Evolutionary conservation across 1,140 invertebrate species (phyloP).

Genomic region (Diorhabda elongata): DNA sequence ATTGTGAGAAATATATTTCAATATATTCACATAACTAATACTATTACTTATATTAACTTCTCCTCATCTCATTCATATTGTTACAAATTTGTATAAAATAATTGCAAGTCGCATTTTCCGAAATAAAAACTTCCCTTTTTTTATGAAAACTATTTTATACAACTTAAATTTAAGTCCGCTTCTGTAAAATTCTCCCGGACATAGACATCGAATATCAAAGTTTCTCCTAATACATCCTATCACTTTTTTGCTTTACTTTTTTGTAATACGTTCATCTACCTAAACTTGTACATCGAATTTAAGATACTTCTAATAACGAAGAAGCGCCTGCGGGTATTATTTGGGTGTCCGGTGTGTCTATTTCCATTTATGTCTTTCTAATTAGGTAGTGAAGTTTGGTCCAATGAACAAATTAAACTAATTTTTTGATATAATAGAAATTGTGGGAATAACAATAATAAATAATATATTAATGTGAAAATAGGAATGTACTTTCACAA

Average conservation of each 20-base stretch:
- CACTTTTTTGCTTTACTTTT: background rate
- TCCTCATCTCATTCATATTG: no score
- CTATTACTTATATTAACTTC: no score
- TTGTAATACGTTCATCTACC: background rate
- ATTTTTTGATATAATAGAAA: background rate
- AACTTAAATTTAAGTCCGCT: background rate
- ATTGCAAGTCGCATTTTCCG: no score
- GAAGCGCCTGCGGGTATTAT: background rate
- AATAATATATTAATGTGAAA: no score
- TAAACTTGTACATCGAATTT: background rate
- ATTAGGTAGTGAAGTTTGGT: background rate
- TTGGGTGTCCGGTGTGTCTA: no score
- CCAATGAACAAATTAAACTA: background rate
- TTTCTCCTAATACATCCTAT: background rate
- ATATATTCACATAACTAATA: no score
- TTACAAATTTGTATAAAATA: no score
- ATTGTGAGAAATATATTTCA: no score
- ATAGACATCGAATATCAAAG: background rate
- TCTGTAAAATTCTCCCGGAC: background rate
- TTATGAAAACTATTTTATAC: no score
- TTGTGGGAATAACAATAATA: background rate
- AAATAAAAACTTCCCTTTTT: no score
- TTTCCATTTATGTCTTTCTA: background rate
- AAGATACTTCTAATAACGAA: background rate
- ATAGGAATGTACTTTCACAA: no score